These are phyloP conservation scores for Ganaspis sp. DNA, from an alignment of 1,140 invertebrate species.

Conservation along the genomic window DNA sequence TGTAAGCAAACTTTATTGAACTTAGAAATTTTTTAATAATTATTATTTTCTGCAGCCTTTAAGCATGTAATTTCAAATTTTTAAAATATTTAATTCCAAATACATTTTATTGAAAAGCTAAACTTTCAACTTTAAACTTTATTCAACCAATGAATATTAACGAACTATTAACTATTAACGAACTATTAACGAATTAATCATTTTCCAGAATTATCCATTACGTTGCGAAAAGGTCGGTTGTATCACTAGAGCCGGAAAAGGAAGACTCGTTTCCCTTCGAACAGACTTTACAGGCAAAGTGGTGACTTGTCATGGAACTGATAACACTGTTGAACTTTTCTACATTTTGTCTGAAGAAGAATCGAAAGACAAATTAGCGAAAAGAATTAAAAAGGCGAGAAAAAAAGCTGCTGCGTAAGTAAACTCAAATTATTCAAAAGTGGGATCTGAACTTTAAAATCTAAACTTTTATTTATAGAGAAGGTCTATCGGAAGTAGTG, in stretches of 20 bases:
- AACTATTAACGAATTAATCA: slow-evolving; percentile 35
- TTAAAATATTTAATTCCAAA: too few species aligned
- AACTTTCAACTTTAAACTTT: slow-evolving; percentile 30
- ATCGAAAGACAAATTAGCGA: slow-evolving; percentile 81
- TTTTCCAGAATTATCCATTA: slow-evolving; percentile 78
- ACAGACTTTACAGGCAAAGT: slow-evolving; percentile 82
- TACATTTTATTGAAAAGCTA: too few species aligned
- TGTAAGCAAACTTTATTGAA: slow-evolving; percentile 68
- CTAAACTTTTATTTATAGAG: slow-evolving; percentile 53
- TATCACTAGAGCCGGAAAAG: slow-evolving; percentile 85
- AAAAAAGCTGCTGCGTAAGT: slow-evolving; percentile 79
- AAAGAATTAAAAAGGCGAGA: slow-evolving; percentile 86
- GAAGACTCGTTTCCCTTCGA: slow-evolving; percentile 83
- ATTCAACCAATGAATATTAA: too few species aligned
- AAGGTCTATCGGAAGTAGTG: slow-evolving; percentile 59
- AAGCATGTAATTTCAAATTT: too few species aligned
- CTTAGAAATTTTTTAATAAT: slow-evolving; percentile 34
- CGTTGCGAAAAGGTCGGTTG: slow-evolving; percentile 85
- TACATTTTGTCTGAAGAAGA: slow-evolving; percentile 86
- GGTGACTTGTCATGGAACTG: slow-evolving; percentile 89
- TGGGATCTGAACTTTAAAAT: slow-evolving; percentile 38
- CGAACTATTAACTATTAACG: too few species aligned
- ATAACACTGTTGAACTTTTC: slow-evolving; percentile 90
- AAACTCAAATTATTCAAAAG: slow-evolving; percentile 5
- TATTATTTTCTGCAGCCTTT: too few species aligned